These are phyloP conservation scores for Galemys pyrenaicus DNA, from an alignment of 2,113 vertebrate species.

Conservation along the genomic window DNA sequence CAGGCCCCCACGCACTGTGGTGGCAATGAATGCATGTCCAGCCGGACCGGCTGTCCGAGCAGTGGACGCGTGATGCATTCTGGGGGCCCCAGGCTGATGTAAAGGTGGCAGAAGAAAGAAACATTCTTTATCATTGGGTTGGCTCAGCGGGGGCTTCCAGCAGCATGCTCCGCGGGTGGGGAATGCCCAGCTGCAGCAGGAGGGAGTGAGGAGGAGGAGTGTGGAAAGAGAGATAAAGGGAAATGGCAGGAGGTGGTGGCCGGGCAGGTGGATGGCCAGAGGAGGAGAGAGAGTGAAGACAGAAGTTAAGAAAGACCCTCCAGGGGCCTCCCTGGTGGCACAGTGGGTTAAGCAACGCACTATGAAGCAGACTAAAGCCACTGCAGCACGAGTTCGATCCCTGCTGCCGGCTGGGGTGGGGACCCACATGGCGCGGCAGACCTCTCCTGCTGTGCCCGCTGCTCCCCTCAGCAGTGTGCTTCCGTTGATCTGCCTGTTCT, in stretches of 20 bases:
- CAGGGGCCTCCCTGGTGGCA: too few relatives aligned
- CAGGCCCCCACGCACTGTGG: fast-evolving
- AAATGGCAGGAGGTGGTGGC: fast-evolving
- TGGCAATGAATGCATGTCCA: fast-evolving
- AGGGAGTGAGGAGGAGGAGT: background rate
- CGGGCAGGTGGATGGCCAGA: background rate
- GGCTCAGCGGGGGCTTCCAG: background rate
- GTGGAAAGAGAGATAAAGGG: background rate
- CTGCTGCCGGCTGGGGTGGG: too few relatives aligned
- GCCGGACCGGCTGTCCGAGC: fast-evolving
- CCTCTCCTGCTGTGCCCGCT: too few relatives aligned
- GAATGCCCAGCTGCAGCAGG: background rate
- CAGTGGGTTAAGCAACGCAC: too few relatives aligned
- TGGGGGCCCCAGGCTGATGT: background rate
- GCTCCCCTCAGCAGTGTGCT: too few relatives aligned
- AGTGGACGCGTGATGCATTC: background rate
- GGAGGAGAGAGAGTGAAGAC: background rate
- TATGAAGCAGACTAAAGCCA: too few relatives aligned
- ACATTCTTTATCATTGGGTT: background rate
- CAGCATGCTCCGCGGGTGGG: fast-evolving
- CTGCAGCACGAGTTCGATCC: too few relatives aligned
- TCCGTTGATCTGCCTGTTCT: too few relatives aligned
- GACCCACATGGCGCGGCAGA: too few relatives aligned
- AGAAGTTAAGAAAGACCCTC: background rate
- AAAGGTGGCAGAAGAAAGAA: background rate